phyloP scores from a whole-genome alignment of 2,888 invertebrate genomes.

The Eurois occulta region DNA sequence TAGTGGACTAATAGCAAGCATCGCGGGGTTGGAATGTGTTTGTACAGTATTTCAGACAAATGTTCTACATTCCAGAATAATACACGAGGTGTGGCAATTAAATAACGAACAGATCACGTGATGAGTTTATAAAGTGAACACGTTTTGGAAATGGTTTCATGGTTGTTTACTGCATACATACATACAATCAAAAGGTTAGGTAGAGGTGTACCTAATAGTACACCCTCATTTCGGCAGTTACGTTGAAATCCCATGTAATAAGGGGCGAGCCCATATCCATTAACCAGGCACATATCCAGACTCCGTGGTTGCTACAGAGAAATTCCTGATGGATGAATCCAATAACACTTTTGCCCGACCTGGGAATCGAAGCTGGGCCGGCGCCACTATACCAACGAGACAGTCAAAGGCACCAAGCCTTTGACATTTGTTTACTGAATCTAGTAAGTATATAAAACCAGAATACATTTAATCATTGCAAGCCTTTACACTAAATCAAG shows the following conservation, averaged over 20 bases:
- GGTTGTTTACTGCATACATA: neutral
- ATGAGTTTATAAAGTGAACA: slow-evolving; percentile 27
- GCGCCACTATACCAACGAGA: too few species aligned
- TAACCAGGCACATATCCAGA: too few species aligned
- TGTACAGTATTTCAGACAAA: slow-evolving; percentile 43
- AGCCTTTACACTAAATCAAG: neutral
- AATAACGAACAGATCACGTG: slow-evolving; percentile 28
- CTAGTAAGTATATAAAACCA: neutral
- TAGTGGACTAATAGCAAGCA: slow-evolving; percentile 47
- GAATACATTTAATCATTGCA: neutral
- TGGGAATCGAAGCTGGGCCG: neutral
- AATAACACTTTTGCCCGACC: neutral
- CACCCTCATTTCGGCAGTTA: too few species aligned
- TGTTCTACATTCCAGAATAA: slow-evolving; percentile 15
- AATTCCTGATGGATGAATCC: neutral
- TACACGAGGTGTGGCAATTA: slow-evolving; percentile 30
- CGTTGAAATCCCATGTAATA: too few species aligned
- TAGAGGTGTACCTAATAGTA: too few species aligned
- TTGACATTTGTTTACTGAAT: neutral
- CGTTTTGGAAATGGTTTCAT: neutral
- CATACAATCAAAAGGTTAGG: too few species aligned
- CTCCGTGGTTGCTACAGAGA: neutral
- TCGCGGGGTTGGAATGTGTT: slow-evolving; percentile 46
- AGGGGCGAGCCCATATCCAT: too few species aligned
- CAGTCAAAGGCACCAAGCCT: too few species aligned